Evolutionary conservation across 2,888 invertebrate species (phyloP).

Genomic region (Sisyra terminalis): DNA sequence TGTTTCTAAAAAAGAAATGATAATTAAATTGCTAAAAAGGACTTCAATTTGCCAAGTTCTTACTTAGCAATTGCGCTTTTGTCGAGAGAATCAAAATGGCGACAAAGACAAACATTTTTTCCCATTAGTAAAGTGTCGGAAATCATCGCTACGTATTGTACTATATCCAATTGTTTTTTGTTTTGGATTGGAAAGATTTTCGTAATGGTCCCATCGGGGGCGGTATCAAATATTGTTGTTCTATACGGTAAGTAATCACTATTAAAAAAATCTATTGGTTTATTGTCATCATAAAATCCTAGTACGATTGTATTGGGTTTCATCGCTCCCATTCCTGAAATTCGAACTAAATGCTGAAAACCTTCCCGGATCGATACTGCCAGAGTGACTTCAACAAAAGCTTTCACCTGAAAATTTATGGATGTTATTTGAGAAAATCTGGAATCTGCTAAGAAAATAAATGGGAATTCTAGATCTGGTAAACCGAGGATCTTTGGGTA

Average conservation of each 20-base stretch:
- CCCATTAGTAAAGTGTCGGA: slow-evolving; percentile 79
- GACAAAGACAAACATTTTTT: slow-evolving; percentile 86
- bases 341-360: slow-evolving; percentile 74
- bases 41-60: slow-evolving; percentile 15
- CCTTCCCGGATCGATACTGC: slow-evolving; percentile 76
- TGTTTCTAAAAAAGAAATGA: slow-evolving; percentile 28
- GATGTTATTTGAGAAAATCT: no score
- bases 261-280: slow-evolving; percentile 63
- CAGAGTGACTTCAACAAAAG: slow-evolving; percentile 89
- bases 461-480: neutral
- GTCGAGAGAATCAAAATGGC: slow-evolving; percentile 77
- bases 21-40: no score
- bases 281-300: slow-evolving; percentile 75
- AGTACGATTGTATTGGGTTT: slow-evolving; percentile 95
- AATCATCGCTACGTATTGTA: slow-evolving; percentile 73
- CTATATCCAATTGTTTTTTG: slow-evolving; percentile 27
- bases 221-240: slow-evolving; percentile 35
- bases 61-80: slow-evolving; percentile 59
- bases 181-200: slow-evolving; percentile 32
- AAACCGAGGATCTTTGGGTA: no score
- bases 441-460: no score
- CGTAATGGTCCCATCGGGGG: slow-evolving; percentile 22
- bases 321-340: slow-evolving; percentile 97
- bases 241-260: slow-evolving; percentile 46
- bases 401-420: slow-evolving; percentile 64